Evolutionary conservation across 2,113 vertebrate species (phyloP), one percentile per base, ranked within the genome.

Genomic region (Pseudopodoces humilis): DNA sequence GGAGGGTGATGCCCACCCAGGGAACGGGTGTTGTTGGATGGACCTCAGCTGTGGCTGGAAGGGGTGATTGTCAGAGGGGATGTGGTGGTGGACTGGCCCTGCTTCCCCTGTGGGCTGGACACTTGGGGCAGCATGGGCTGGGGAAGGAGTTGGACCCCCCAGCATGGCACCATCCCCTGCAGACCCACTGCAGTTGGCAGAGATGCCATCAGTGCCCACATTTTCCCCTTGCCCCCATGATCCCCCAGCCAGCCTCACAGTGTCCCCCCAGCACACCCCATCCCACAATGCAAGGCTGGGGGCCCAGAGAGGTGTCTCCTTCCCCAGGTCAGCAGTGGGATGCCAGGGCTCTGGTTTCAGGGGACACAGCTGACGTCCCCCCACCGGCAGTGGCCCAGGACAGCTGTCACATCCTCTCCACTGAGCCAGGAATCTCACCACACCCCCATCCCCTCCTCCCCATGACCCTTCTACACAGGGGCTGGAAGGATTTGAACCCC

Each of bases 321-420:
- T 69, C 41, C 63, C 39, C 2, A 0, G 80, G 25, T 67, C 83
- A 65, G 46, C 49, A 47, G 37, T 2, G 9, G 43, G 19, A 94
- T 15, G 6, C 33, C 11, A 9, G 33, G 53, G 74, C 33, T 94
- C 86, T 1, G 3, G 50, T 97, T 95, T 93, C 95, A 96, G 71
- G 67, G 47, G 14, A 7, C 70, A 53, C 63, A 85, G 90, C 86
- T 95, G 92, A 93, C 6, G 0, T 44, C 18, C 50, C 43, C 53
- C 35, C 43, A 6, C 63, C 2, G 0, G 68, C 56, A 69, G 56
- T 19, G 77, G 56, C 69, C 24, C 1, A 3, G 24, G 67, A 92
- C 95, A 95, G 94, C 94, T 96, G 95, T 59, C 95, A 90, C n/a
- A 65, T 94, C 68, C 70, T 69, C 58, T 80, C 55, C 1, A 0